Base-by-base conservation (phyloP, 2,113 vertebrate species). In the Rhabdomys dilectus region DNA sequence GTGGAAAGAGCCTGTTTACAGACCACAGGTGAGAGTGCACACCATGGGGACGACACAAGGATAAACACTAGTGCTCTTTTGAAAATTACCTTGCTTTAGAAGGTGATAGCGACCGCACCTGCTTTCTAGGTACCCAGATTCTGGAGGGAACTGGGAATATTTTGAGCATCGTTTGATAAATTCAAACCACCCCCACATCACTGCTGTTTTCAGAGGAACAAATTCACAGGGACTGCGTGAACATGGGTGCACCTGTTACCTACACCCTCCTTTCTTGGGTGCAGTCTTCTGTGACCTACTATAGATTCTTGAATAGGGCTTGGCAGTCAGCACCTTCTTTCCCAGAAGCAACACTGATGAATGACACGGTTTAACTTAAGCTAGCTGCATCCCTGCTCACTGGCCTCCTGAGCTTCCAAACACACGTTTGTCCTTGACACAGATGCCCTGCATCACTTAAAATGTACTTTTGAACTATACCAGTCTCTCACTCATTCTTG, bases 21-120 rank as follows among this genome's bases (percentile, higher is more conserved):
- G 17, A 13, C 90, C 51, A 66, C 17, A 1, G 39, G 1, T 84
- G 39, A 51, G 0, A 9, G 36, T 51, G 36, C 3, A 29, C 31
- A 42, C 19, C 0, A 45, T 58, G 21, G 13, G 16, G 68, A 5
- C 68, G 36, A 77, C 4, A 0, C 17, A 17, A 34, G 64, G 56
- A 21, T 45, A 53, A 70, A 76, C 56, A 22, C 1, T 5, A 75
- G 36, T 26, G 3, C 72, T 26, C n/a, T 42, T 77, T 84, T 16
- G 45, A n/a, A 89, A 56, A 36, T 12, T 2, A 45, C 42, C 66
- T 90, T 31, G n/a, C 12, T 26, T 56, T 29, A 45, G 48, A 31
- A 53, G 64, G 3, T 0, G 4, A 29, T 9, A 36, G 24, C 3
- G 4, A 5, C 3, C 2, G 34, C 1, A 39, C 62, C 2, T 42